These are phyloP conservation scores for Apamea monoglypha DNA, from an alignment of 2,888 invertebrate genomes.

Conservation along the genomic window DNA sequence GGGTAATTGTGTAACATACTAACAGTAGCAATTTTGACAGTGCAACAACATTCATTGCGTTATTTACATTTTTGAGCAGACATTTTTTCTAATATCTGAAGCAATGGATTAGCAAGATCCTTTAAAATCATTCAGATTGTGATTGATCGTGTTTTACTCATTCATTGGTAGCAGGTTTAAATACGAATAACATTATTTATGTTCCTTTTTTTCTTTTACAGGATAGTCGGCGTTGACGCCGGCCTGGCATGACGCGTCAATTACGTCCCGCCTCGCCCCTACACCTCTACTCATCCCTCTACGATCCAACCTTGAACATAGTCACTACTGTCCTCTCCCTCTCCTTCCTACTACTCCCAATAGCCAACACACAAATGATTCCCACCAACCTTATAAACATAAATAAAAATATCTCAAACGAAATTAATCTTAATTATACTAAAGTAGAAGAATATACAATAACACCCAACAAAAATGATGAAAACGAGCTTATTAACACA, in stretches of 20 bases:
- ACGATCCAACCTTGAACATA: slow-evolving; percentile 79
- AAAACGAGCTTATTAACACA: slow-evolving; percentile 65
- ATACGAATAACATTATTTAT: not conserved
- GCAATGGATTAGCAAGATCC: not conserved
- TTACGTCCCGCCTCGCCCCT: slow-evolving; percentile 75
- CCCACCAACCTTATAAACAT: slow-evolving; percentile 55
- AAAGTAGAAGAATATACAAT: slow-evolving; percentile 55
- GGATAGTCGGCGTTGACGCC: slow-evolving; percentile 81
- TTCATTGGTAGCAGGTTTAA: not conserved
- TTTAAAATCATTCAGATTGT: not conserved
- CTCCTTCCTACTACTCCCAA: slow-evolving; percentile 74
- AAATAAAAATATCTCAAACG: slow-evolving; percentile 51
- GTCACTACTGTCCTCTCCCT: slow-evolving; percentile 74
- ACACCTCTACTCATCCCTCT: slow-evolving; percentile 82
- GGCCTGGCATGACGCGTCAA: slow-evolving; percentile 87
- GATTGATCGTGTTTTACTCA: not conserved
- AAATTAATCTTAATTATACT: slow-evolving; percentile 47
- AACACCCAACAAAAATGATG: slow-evolving; percentile 52
- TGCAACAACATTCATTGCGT: not conserved
- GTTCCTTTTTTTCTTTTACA: slow-evolving; percentile 63
- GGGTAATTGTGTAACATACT: not conserved
- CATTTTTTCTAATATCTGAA: not conserved
- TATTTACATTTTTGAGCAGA: not conserved
- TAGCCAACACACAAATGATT: slow-evolving; percentile 79
- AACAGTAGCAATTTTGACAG: not conserved